Conservation (phyloP, 2,797 vertebrate species). For the Malacoctenus gilli region DNA sequence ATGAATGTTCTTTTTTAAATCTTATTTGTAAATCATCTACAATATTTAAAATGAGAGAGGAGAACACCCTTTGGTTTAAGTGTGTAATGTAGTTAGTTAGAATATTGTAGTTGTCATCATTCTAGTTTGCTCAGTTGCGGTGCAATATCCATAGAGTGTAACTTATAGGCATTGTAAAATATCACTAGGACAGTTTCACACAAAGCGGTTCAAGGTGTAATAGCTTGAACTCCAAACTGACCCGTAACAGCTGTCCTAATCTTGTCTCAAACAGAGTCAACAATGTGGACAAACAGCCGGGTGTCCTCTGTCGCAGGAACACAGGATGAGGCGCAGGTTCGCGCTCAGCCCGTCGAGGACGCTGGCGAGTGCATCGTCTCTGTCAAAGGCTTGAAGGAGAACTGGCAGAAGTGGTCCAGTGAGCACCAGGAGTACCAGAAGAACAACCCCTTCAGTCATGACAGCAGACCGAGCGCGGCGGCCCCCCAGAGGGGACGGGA, state of each 20-base stretch:
- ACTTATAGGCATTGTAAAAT: too few relatives aligned
- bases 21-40: too few relatives aligned
- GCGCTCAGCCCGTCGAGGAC: conserved; percentile 27
- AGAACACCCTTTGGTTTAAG: too few relatives aligned
- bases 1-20: too few relatives aligned
- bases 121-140: too few relatives aligned
- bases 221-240: background rate
- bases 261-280: background rate
- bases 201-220: background rate
- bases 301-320: conserved; percentile 49
- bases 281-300: conserved; percentile 43
- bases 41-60: too few relatives aligned
- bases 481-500: conserved; percentile 74
- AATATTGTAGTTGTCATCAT: too few relatives aligned
- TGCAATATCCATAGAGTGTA: too few relatives aligned
- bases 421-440: conserved; percentile 85
- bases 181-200: too few relatives aligned
- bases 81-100: too few relatives aligned
- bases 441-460: conserved; percentile 87
- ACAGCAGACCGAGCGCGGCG: conserved; percentile 40
- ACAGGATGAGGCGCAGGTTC: conserved; percentile 25
- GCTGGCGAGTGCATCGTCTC: conserved; percentile 55
- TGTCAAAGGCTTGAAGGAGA: conserved; percentile 84
- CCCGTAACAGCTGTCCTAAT: background rate
- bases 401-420: conserved; percentile 89